These are phyloP conservation scores for Gisinianus flammeolus DNA, from an alignment of 2,888 invertebrate species.

Conservation along the genomic window DNA sequence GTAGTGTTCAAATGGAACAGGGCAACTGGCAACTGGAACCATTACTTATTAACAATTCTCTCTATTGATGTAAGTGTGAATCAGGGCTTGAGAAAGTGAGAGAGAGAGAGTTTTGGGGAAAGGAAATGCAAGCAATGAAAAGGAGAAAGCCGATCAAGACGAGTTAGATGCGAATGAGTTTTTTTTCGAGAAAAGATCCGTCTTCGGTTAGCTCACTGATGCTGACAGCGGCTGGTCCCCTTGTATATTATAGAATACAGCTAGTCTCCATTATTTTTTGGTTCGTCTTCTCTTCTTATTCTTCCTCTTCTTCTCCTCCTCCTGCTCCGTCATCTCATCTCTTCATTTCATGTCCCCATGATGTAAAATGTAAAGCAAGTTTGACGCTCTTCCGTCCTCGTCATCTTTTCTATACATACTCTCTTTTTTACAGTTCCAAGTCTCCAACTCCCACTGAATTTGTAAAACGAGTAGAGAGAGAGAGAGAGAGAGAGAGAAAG, in stretches of 20 bases:
- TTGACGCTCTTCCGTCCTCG: constrained; percentile 12
- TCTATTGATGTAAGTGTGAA: constrained; percentile 8
- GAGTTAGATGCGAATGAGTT: constrained; percentile 19
- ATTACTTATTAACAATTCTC: constrained; percentile 30
- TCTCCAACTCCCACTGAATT: not conserved
- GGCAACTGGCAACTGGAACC: not conserved
- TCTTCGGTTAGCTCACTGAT: constrained; percentile 27
- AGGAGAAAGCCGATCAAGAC: constrained; percentile 20
- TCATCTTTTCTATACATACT: constrained; percentile 15
- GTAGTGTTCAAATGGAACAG: not conserved
- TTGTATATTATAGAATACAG: too few species aligned
- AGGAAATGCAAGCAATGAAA: constrained; percentile 15
- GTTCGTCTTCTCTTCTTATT: not conserved
- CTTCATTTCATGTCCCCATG: not conserved
- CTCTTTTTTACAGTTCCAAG: constrained; percentile 8
- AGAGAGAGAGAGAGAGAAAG: not conserved
- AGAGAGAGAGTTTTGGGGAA: constrained; percentile 13
- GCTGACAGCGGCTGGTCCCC: constrained; percentile 38
- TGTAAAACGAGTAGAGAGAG: not conserved
- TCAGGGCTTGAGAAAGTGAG: not conserved
- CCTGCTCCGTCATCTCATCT: not conserved
- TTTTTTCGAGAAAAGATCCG: constrained; percentile 31
- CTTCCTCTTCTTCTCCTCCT: not conserved
- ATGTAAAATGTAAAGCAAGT: not conserved
- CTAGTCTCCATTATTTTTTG: not conserved